A percentile compares a stretch with the other conserved stretches of the same genome.
These are phyloP conservation scores for Dermochelys coriacea DNA, from an alignment of 2,797 vertebrate genomes.

Conservation along the genomic window DNA sequence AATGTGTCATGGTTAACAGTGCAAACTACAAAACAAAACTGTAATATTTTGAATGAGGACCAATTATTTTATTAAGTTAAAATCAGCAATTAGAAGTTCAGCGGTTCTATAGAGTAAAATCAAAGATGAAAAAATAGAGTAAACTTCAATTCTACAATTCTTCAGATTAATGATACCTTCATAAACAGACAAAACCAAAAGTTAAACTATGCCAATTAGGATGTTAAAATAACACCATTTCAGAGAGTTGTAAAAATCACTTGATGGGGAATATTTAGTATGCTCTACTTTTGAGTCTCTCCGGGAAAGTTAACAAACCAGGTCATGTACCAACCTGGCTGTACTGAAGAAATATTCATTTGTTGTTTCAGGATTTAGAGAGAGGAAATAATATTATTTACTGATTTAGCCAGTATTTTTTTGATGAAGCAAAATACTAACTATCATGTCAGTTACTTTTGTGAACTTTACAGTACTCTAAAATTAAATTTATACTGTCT, in stretches of 20 bases:
- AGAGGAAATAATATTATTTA: neutral
- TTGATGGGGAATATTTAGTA: slow-evolving; percentile 3
- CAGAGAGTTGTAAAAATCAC: slow-evolving; percentile 17
- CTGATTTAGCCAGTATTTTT: slow-evolving; percentile 13
- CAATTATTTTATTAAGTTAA: slow-evolving; percentile 41
- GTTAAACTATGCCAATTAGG: slow-evolving; percentile 25
- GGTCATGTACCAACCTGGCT: neutral
- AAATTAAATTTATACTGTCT: neutral
- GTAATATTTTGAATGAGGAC: slow-evolving; percentile 51
- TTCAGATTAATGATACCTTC: slow-evolving; percentile 31
- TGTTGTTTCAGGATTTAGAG: neutral
- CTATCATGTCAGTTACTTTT: neutral
- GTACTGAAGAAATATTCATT: neutral
- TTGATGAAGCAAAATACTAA: neutral
- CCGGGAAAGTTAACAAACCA: slow-evolving; percentile 21
- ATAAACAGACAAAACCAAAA: slow-evolving; percentile 52
- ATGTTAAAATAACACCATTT: neutral
- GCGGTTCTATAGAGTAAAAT: slow-evolving; percentile 19
- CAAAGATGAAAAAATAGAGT: slow-evolving; percentile 10
- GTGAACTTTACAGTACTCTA: neutral
- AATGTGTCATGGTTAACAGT: slow-evolving; percentile 15
- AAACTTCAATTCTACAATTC: slow-evolving; percentile 32
- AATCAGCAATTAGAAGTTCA: slow-evolving; percentile 17
- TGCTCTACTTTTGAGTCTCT: slow-evolving; percentile 10
- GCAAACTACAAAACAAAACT: slow-evolving; percentile 43